phyloP scores from a whole-genome alignment of 92 coral and sea anemone genomes.

The Umimayanthus kanabou region DNA sequence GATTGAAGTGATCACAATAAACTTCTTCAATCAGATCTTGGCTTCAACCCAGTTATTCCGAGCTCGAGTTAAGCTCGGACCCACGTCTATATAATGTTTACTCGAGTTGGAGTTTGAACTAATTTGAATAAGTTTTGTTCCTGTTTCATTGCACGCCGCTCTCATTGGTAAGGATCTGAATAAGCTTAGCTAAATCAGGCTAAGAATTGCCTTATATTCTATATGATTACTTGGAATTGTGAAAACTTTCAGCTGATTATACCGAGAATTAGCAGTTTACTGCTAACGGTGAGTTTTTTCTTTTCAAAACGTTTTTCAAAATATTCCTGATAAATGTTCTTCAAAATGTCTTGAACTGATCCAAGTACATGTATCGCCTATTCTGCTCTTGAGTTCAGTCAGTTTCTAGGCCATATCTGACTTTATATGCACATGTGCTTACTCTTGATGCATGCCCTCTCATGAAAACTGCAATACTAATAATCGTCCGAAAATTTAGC shows the following conservation, averaged over 20 bases:
- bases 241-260: no score
- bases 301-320: neutral
- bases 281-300: neutral
- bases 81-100: no score
- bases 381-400: neutral
- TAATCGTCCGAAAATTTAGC: no score
- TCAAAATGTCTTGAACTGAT: neutral
- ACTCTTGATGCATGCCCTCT: neutral
- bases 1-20: no score
- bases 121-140: no score
- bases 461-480: neutral
- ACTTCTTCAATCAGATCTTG: no score
- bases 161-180: neutral
- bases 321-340: no score
- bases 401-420: neutral
- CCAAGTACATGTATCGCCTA: neutral
- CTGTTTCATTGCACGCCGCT: no score
- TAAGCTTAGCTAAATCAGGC: neutral
- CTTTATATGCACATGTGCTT: neutral
- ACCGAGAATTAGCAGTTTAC: neutral
- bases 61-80: no score
- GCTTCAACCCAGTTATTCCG: no score
- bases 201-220: neutral
- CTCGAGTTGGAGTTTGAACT: no score
- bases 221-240: no score